Percentiles rank a stretch among this genome's conserved stretches.
Evolutionary conservation across 1,140 invertebrate genomes (phyloP).

Genomic region (Drosophila repletoides): DNA sequence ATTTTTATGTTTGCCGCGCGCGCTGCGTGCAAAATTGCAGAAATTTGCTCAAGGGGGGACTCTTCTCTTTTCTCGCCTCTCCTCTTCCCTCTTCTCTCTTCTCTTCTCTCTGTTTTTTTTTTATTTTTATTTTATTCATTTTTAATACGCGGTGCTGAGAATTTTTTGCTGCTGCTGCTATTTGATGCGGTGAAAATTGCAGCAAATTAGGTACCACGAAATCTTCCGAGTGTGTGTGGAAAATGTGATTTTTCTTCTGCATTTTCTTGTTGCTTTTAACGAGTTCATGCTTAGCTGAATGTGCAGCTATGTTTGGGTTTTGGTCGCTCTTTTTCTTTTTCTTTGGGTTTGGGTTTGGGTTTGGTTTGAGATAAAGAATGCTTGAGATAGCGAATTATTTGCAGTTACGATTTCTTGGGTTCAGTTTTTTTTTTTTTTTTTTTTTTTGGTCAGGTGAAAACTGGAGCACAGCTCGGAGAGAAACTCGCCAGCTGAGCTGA

Average conservation of each 20-base stretch:
- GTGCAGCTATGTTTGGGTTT: slow-evolving; percentile 40
- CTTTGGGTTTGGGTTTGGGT: no score
- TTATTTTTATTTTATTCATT: slow-evolving; percentile 65
- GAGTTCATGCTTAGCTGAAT: slow-evolving; percentile 50
- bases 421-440: not conserved
- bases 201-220: slow-evolving; percentile 65
- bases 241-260: slow-evolving; percentile 41
- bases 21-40: slow-evolving; percentile 59
- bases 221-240: slow-evolving; percentile 20
- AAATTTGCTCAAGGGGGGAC: slow-evolving; percentile 7
- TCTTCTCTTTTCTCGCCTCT: slow-evolving; percentile 13
- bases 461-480: slow-evolving; percentile 18
- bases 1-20: slow-evolving; percentile 57
- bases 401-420: not conserved
- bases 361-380: slow-evolving; percentile 33
- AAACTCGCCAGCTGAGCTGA: slow-evolving; percentile 8
- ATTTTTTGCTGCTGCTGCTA: slow-evolving; percentile 34
- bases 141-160: slow-evolving; percentile 54
- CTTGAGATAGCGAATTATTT: slow-evolving; percentile 22
- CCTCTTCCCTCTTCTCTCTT: slow-evolving; percentile 20
- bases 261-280: slow-evolving; percentile 47
- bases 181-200: slow-evolving; percentile 67
- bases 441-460: slow-evolving; percentile 40
- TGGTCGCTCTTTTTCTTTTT: no score
- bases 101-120: slow-evolving; percentile 33